A percentile compares a stretch with the other conserved stretches of the same genome.
These are phyloP conservation scores for Abramis brama DNA, from an alignment of 2,113 vertebrate species.

Conservation along the genomic window DNA sequence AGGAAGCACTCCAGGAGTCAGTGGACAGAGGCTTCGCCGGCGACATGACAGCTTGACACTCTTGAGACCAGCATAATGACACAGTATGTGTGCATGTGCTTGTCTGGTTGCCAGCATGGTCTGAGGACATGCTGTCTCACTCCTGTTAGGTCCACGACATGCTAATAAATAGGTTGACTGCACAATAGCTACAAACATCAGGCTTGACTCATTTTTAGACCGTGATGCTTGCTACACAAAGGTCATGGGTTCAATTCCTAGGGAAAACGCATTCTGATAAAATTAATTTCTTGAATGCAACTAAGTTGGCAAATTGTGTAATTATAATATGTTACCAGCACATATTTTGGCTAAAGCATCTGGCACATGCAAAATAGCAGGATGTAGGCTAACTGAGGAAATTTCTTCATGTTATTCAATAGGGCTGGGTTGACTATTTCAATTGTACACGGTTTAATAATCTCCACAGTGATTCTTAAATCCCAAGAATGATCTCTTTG, in stretches of 20 bases:
- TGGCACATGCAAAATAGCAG: not conserved
- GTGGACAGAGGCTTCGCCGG: conserved; percentile 25
- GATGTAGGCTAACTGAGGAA: not conserved
- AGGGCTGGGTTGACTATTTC: not conserved
- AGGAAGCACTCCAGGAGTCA: conserved; percentile 46
- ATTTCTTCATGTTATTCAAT: not conserved
- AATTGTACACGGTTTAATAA: not conserved
- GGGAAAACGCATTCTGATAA: not conserved
- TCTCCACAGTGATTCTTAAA: not conserved
- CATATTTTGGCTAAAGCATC: not conserved
- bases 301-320: not conserved
- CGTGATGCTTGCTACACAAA: not conserved
- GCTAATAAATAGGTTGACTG: conserved; percentile 27
- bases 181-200: not conserved
- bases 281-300: not conserved
- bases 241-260: not conserved
- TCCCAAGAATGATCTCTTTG: too few relatives aligned
- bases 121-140: not conserved
- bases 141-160: not conserved
- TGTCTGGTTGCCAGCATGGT: conserved; percentile 8
- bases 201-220: not conserved
- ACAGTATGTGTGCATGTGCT: conserved; percentile 41
- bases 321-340: not conserved
- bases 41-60: conserved; percentile 56
- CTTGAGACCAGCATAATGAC: conserved; percentile 49